Conservation (phyloP, 2,888 invertebrate species). For the Folsomia candida region DNA sequence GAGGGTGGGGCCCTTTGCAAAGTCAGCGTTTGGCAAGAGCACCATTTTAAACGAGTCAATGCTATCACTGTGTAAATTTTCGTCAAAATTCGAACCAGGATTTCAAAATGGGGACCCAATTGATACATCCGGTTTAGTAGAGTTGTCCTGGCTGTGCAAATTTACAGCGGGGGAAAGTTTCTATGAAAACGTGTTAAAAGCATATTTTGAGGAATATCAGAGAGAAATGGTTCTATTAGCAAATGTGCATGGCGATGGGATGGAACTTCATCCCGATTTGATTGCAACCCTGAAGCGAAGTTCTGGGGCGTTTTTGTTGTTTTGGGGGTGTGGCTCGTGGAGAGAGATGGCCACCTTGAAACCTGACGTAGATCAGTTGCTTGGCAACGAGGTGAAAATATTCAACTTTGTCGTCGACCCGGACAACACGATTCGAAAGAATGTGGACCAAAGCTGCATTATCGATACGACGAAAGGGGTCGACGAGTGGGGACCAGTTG, state of each 20-base stretch:
- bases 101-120: background rate
- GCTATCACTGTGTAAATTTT: background rate
- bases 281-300: background rate
- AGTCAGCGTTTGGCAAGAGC: background rate
- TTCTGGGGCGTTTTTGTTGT: conserved; percentile 1
- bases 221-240: conserved; percentile 6
- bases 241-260: conserved; percentile 1
- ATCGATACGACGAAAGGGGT: background rate
- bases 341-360: background rate
- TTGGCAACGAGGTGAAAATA: background rate
- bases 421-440: background rate
- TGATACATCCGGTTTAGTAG: background rate
- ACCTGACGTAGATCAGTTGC: background rate
- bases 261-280: background rate
- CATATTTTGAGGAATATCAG: background rate
- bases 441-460: background rate
- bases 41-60: background rate
- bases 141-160: background rate
- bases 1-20: background rate
- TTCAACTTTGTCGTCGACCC: conserved; percentile 4
- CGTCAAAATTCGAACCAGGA: background rate
- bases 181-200: background rate
- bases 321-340: background rate
- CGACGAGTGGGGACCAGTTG: too few species aligned
- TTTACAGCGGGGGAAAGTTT: background rate